Conservation (phyloP, 2,113 vertebrate genomes). For the Kryptolebias marmoratus region DNA sequence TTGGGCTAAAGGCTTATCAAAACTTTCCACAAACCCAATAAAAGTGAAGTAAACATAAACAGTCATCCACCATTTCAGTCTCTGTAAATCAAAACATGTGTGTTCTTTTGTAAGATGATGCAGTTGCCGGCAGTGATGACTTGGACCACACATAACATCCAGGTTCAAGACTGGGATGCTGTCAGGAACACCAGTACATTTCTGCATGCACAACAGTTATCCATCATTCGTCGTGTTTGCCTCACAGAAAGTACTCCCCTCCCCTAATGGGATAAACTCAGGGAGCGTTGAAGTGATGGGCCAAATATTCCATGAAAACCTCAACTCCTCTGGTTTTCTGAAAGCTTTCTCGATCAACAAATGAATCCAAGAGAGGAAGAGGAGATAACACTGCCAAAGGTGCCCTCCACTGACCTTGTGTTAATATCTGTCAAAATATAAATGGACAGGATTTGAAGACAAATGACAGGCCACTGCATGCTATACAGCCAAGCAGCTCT, state of each 20-base stretch:
- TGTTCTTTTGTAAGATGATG: slow-evolving; percentile 37
- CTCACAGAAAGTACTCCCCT: slow-evolving; percentile 50
- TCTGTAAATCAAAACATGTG: slow-evolving; percentile 57
- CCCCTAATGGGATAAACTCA: slow-evolving; percentile 59
- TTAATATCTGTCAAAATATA: slow-evolving; percentile 74
- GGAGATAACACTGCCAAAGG: slow-evolving; percentile 72
- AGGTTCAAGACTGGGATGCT: slow-evolving; percentile 38
- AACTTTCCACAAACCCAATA: slow-evolving; percentile 52
- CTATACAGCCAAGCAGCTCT: slow-evolving; percentile 66
- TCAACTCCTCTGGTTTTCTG: slow-evolving; percentile 64
- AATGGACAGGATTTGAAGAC: slow-evolving; percentile 74
- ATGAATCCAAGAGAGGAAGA: slow-evolving; percentile 64
- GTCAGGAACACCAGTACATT: slow-evolving; percentile 48
- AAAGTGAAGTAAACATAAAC: slow-evolving; percentile 62
- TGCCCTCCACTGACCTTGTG: slow-evolving; percentile 56
- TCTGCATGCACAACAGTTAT: slow-evolving; percentile 50
- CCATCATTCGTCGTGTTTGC: slow-evolving; percentile 57
- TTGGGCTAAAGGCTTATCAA: slow-evolving; percentile 53
- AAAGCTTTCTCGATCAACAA: slow-evolving; percentile 72
- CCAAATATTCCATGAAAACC: slow-evolving; percentile 72
- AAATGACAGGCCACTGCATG: slow-evolving; percentile 61
- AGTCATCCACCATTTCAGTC: slow-evolving; percentile 56
- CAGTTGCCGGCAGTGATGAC: slow-evolving; percentile 29
- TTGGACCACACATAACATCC: slow-evolving; percentile 47
- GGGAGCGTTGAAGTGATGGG: slow-evolving; percentile 49